Conservation (phyloP, 2,888 invertebrate species). For the Sinhomidia bicolor region DNA sequence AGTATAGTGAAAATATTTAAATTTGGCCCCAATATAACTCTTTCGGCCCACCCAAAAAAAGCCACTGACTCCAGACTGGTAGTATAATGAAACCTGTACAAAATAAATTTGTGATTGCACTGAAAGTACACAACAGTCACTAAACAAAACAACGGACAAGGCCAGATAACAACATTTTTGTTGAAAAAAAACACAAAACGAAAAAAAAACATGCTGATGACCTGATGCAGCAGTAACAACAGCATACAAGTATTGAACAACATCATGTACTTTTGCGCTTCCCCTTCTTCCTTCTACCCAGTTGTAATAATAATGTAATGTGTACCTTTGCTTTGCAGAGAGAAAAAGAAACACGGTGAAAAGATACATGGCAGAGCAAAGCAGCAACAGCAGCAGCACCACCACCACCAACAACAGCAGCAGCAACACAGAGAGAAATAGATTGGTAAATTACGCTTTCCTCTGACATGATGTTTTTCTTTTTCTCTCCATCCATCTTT, state of each 20-base stretch:
- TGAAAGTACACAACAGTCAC: no score
- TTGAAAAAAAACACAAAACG: not conserved
- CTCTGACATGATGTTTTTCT: constrained; percentile 51
- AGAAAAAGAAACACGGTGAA: not conserved
- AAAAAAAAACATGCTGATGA: not conserved
- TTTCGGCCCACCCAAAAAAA: not conserved
- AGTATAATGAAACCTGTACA: not conserved
- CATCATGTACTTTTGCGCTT: not conserved
- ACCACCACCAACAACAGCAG: not conserved
- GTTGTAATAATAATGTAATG: not conserved
- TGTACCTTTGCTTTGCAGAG: not conserved
- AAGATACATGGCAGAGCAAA: constrained; percentile 8
- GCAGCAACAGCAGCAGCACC: not conserved
- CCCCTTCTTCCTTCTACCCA: not conserved
- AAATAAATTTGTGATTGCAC: not conserved
- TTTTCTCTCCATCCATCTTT: constrained; percentile 34
- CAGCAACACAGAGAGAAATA: not conserved
- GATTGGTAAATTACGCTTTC: constrained; percentile 61
- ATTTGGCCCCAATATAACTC: not conserved
- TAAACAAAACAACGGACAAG: not conserved
- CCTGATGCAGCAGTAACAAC: not conserved
- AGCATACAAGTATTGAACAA: not conserved
- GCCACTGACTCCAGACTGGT: no score
- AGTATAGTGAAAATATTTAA: no score
- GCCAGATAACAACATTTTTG: not conserved